phyloP scores from a whole-genome alignment of 2,888 invertebrate species.

The Boloria euphrosyne region DNA sequence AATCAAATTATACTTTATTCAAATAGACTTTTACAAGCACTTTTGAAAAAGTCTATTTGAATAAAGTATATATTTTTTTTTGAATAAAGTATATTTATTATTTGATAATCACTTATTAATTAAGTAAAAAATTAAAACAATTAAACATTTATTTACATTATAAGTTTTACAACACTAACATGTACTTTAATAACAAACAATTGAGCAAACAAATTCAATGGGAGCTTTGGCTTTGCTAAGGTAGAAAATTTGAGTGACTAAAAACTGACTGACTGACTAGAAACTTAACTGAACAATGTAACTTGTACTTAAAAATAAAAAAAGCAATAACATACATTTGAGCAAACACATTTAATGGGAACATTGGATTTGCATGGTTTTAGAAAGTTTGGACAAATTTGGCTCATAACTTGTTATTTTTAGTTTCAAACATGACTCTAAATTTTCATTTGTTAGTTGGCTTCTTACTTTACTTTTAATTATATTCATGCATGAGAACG shows the following conservation, averaged over 20 bases:
- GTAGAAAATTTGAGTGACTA: no score
- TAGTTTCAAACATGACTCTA: no score
- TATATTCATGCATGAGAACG: not conserved
- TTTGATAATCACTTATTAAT: not conserved
- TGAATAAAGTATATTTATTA: not conserved
- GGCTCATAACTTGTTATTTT: not conserved
- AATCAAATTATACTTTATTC: no score
- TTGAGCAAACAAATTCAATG: no score
- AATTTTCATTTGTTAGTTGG: slow-evolving; percentile 20
- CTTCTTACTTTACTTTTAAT: slow-evolving; percentile 17
- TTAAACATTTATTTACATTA: not conserved
- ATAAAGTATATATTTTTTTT: not conserved
- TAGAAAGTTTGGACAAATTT: not conserved
- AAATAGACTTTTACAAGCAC: no score
- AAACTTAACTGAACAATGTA: no score
- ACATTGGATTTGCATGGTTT: not conserved
- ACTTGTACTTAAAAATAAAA: no score
- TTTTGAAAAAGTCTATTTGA: no score
- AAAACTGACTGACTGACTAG: no score
- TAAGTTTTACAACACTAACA: not conserved
- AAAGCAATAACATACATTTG: no score
- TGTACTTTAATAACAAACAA: not conserved
- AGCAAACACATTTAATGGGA: not conserved
- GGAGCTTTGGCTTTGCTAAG: no score
- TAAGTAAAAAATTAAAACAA: slow-evolving; percentile 1